Conservation (phyloP, 2,888 invertebrate species). For the Mythimna loreyi region DNA sequence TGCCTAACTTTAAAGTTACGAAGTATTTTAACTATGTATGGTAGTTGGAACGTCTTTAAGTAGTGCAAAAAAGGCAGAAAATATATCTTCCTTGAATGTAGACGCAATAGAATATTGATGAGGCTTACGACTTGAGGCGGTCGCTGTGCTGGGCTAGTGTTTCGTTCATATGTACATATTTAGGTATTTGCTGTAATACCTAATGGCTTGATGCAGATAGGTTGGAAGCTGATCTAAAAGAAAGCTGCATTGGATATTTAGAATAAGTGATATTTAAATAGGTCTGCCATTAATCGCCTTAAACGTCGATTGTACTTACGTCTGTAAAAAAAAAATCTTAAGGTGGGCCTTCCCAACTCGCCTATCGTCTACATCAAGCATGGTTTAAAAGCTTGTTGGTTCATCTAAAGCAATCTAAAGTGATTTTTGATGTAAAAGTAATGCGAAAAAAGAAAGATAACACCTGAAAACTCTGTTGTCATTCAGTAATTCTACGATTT, state of each 20-base stretch:
- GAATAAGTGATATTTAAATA: too few relatives aligned
- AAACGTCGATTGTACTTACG: too few relatives aligned
- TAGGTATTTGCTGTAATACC: conserved; percentile 55
- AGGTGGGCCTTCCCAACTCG: too few relatives aligned
- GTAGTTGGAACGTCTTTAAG: conserved; percentile 63
- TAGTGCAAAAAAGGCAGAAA: conserved; percentile 61
- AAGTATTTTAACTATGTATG: conserved; percentile 75
- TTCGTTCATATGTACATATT: conserved; percentile 64
- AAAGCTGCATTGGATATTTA: background rate
- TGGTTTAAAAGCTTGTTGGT: too few relatives aligned
- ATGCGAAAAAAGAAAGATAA: too few relatives aligned
- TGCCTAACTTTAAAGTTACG: conserved; percentile 73
- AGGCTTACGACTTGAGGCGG: conserved; percentile 57
- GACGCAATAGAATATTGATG: conserved; percentile 66
- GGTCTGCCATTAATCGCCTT: too few relatives aligned
- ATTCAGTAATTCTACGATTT: too few relatives aligned
- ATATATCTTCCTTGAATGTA: conserved; percentile 59
- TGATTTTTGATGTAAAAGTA: too few relatives aligned
- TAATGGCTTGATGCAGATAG: conserved; percentile 42
- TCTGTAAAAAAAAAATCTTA: too few relatives aligned
- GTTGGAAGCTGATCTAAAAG: background rate
- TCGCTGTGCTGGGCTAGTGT: conserved; percentile 33
- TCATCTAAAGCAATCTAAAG: too few relatives aligned
- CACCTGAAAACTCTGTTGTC: too few relatives aligned
- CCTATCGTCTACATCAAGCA: too few relatives aligned